A percentile compares a stretch with the other conserved stretches of the same genome.
Conservation (phyloP, 1,140 invertebrate genomes). For the Zaprionus vittiger region DNA sequence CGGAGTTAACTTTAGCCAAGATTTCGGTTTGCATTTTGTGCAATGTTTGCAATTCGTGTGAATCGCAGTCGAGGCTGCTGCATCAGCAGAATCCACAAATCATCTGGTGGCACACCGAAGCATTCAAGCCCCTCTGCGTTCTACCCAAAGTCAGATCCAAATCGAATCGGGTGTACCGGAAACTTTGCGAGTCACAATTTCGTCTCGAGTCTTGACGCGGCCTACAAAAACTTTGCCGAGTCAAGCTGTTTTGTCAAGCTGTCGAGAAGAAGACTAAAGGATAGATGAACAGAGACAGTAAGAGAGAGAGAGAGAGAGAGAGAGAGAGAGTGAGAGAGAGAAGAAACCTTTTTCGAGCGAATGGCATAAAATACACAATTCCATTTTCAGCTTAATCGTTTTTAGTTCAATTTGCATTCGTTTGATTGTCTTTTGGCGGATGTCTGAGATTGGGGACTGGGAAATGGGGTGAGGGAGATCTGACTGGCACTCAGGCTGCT, state of each 20-base stretch:
- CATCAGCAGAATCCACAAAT: conserved; percentile 11
- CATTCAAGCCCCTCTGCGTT: neutral
- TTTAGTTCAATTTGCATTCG: conserved; percentile 7
- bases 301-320: neutral
- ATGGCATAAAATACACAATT: conserved; percentile 7
- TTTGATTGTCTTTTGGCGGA: conserved; percentile 6
- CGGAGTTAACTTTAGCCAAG: conserved; percentile 1
- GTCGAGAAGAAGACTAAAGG: neutral
- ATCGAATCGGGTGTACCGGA: conserved; percentile 3
- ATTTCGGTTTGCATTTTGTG: conserved; percentile 11
- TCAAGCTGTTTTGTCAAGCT: conserved; percentile 5
- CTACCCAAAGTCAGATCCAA: neutral
- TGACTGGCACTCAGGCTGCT: neutral
- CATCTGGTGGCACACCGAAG: conserved; percentile 1
- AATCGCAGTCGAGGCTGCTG: neutral
- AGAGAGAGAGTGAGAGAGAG: neutral
- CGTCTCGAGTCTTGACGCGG: conserved; percentile 5
- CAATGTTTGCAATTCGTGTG: conserved; percentile 12
- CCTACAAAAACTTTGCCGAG: conserved; percentile 6
- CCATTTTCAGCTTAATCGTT: conserved; percentile 7
- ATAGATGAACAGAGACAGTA: neutral
- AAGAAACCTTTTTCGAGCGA: conserved; percentile 7
- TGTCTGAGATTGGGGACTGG: neutral
- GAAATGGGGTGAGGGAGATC: no score
- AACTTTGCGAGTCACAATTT: conserved; percentile 7